A percentile compares a stretch with the other conserved stretches of the same genome.
Evolutionary conservation across 2,113 vertebrate species (phyloP).

Genomic region (Meles meles): DNA sequence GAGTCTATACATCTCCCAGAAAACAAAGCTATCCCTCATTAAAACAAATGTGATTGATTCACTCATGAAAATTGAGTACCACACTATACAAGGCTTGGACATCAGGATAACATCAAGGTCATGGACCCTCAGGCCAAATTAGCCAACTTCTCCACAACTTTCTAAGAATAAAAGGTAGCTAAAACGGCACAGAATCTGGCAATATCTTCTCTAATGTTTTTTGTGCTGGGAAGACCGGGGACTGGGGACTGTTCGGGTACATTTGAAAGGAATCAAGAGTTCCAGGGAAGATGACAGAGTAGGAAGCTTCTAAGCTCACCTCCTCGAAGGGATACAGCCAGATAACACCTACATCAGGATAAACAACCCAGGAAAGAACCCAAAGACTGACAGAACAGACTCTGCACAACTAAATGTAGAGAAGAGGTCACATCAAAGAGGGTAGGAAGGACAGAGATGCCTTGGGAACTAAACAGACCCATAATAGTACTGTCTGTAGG

Average conservation of each 20-base stretch:
- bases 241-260: background rate
- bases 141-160: background rate
- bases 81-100: background rate
- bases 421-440: background rate
- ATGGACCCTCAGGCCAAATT: background rate
- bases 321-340: background rate
- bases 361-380: background rate
- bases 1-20: background rate
- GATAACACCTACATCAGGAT: background rate
- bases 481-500: background rate
- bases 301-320: background rate
- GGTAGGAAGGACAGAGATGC: background rate
- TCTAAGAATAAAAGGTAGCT: background rate
- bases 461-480: background rate
- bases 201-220: background rate
- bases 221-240: background rate
- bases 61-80: background rate
- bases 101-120: background rate
- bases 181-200: background rate
- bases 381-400: background rate
- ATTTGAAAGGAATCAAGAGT: slow-evolving; percentile 13
- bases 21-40: background rate
- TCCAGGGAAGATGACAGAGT: background rate
- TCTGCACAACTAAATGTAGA: background rate
- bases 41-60: background rate